Conservation (phyloP, 2,113 vertebrate genomes). For the Regulus satrapa region DNA sequence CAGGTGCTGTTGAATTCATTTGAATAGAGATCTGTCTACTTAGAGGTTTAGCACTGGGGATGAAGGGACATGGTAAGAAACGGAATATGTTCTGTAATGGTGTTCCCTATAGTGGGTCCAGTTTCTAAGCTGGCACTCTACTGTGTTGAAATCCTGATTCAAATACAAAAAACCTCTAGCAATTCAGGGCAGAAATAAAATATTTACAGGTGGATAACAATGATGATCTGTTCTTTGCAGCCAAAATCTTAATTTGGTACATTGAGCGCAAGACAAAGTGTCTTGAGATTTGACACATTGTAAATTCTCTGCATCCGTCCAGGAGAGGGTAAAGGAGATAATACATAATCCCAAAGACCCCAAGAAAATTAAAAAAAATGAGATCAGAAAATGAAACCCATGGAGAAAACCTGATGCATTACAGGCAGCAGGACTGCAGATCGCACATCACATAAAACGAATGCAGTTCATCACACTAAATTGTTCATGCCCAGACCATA, state of each 20-base stretch:
- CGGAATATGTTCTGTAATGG: background rate
- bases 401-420: background rate
- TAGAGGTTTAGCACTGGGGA: background rate
- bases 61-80: background rate
- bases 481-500: constrained; percentile 13
- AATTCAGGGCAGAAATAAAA: background rate
- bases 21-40: background rate
- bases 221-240: background rate
- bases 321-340: background rate
- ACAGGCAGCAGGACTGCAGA: background rate
- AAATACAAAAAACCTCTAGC: background rate
- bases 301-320: background rate
- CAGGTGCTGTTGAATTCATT: background rate
- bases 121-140: background rate
- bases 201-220: background rate
- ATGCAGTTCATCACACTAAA: background rate
- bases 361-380: background rate
- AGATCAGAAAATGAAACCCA: background rate
- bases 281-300: background rate
- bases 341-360: background rate
- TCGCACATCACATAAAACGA: background rate
- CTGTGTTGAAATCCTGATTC: background rate
- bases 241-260: background rate
- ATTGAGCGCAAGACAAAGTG: background rate
- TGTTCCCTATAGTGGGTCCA: background rate